phyloP scores from a whole-genome alignment of 2,113 vertebrate species.

The Morone chrysops region DNA sequence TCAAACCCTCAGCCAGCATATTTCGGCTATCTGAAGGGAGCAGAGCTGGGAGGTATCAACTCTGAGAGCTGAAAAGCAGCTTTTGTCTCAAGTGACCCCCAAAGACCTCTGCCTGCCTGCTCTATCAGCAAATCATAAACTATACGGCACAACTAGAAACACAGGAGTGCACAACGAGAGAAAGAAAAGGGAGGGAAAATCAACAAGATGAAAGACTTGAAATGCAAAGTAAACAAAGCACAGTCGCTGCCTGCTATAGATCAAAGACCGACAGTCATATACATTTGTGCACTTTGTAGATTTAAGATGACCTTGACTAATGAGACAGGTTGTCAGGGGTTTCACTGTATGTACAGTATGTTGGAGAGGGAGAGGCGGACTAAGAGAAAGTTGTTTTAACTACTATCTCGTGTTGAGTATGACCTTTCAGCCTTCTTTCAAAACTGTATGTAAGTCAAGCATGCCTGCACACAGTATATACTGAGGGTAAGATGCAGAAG shows the following conservation, averaged over 20 bases:
- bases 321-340: neutral
- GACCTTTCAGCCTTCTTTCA: neutral
- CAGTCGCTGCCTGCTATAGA: slow-evolving; percentile 8
- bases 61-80: slow-evolving; percentile 75
- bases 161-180: slow-evolving; percentile 5
- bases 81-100: slow-evolving; percentile 68
- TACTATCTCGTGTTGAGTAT: neutral
- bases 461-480: neutral
- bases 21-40: slow-evolving; percentile 58
- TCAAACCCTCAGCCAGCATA: slow-evolving; percentile 61
- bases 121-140: slow-evolving; percentile 77
- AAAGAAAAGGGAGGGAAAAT: neutral
- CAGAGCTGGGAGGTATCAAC: slow-evolving; percentile 61
- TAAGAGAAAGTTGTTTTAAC: slow-evolving; percentile 15
- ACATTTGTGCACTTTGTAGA: slow-evolving; percentile 14
- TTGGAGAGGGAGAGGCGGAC: neutral
- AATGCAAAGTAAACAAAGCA: slow-evolving; percentile 53
- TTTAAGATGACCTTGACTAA: slow-evolving; percentile 36
- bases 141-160: slow-evolving; percentile 41
- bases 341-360: neutral
- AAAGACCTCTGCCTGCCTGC: slow-evolving; percentile 51
- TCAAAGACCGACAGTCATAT: slow-evolving; percentile 20
- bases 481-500: neutral
- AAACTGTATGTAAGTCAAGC: neutral
- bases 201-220: slow-evolving; percentile 43